Evolutionary conservation across 2,113 vertebrate genomes (phyloP).

Genomic region (Lepus timidus): DNA sequence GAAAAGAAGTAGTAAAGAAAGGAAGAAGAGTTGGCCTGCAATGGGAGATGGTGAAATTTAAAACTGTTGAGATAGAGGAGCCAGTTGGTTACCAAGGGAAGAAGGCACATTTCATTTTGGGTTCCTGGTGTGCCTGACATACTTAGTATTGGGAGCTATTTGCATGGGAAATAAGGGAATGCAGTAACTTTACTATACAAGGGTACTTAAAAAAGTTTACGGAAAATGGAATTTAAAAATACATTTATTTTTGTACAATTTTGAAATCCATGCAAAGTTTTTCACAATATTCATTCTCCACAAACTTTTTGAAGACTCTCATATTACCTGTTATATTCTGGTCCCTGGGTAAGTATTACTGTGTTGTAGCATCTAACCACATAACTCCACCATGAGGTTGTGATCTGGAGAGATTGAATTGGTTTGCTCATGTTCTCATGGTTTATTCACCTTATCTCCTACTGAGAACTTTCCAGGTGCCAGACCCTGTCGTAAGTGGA

Average conservation of each 20-base stretch:
- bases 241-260: no score
- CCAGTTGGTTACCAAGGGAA: not conserved
- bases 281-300: no score
- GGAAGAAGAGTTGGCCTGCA: not conserved
- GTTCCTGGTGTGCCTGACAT: not conserved
- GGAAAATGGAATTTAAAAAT: no score
- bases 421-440: slow-evolving; percentile 3
- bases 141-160: slow-evolving; percentile 13
- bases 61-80: not conserved
- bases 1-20: not conserved
- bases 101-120: not conserved
- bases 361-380: not conserved
- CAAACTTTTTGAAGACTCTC: no score
- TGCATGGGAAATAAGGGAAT: not conserved
- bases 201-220: no score
- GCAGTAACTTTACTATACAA: not conserved
- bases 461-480: not conserved
- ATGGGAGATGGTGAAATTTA: not conserved
- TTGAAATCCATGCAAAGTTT: no score
- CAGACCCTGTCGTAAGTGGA: not conserved
- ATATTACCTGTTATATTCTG: not conserved
- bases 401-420: not conserved
- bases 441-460: not conserved
- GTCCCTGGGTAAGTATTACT: not conserved
- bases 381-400: not conserved